Percentiles rank a stretch among this genome's conserved stretches.
Evolutionary conservation across 1,140 invertebrate species (phyloP).

Genomic region (Trialeurodes vaporariorum): DNA sequence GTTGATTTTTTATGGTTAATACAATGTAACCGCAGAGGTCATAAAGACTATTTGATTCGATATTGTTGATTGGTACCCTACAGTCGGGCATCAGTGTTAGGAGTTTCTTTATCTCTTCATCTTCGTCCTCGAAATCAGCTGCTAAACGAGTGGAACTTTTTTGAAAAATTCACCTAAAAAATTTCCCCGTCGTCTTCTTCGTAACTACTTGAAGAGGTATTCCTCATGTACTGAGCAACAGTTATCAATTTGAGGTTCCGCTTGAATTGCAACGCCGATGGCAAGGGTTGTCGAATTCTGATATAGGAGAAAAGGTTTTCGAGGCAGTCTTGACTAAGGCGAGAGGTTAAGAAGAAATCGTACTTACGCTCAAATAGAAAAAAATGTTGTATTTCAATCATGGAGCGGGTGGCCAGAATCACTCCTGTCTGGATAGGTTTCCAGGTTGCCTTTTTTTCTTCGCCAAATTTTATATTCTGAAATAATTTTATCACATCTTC

Average conservation of each 20-base stretch:
- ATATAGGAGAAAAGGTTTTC: conserved; percentile 20
- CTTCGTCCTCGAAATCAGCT: not conserved
- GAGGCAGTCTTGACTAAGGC: conserved; percentile 21
- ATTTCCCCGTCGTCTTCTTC: conserved; percentile 17
- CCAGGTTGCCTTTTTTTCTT: conserved; percentile 2
- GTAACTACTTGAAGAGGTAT: conserved; percentile 19
- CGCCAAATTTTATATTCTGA: conserved; percentile 5
- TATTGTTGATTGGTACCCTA: too few relatives aligned
- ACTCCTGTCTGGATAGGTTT: conserved; percentile 15
- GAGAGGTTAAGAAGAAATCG: conserved; percentile 14
- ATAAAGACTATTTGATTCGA: conserved; percentile 5
- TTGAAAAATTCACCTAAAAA: too few relatives aligned
- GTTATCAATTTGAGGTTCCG: conserved; percentile 19
- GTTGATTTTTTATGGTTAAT: not conserved
- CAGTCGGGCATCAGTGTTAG: too few relatives aligned
- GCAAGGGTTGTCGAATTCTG: conserved; percentile 17
- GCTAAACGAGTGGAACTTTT: too few relatives aligned
- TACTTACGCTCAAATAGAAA: conserved; percentile 8
- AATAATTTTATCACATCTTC: conserved; percentile 15
- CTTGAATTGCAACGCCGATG: conserved; percentile 21
- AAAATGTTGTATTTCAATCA: conserved; percentile 7
- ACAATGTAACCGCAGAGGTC: conserved; percentile 1
- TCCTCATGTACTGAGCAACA: conserved; percentile 19
- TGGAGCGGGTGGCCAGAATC: conserved; percentile 13
- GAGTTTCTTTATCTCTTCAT: too few relatives aligned